These are phyloP conservation scores for Lathronympha strigana DNA, from an alignment of 2,888 invertebrate genomes.

Conservation along the genomic window DNA sequence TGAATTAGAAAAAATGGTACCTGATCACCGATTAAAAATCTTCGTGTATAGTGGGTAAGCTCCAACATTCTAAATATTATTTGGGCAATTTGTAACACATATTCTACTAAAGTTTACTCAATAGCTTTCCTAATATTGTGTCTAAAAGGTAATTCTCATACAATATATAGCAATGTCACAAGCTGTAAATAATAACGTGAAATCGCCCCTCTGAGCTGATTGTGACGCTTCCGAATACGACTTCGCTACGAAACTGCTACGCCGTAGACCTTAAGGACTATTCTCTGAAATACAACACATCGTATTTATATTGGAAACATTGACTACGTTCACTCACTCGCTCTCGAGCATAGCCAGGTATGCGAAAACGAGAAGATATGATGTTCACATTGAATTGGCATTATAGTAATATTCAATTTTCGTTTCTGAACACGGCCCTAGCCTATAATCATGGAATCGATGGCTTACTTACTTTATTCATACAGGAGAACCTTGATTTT, in stretches of 20 bases:
- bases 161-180: too few relatives aligned
- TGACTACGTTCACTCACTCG: background rate
- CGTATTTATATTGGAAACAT: background rate
- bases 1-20: too few relatives aligned
- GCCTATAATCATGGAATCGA: constrained; percentile 2
- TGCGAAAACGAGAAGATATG: too few relatives aligned
- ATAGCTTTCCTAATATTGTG: too few relatives aligned
- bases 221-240: background rate
- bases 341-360: background rate
- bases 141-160: too few relatives aligned
- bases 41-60: too few relatives aligned
- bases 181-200: too few relatives aligned
- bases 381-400: background rate
- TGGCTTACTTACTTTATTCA: constrained; percentile 16
- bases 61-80: too few relatives aligned
- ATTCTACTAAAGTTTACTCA: too few relatives aligned
- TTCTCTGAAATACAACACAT: background rate
- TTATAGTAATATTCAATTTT: too few relatives aligned
- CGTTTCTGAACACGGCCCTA: background rate
- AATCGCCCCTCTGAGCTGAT: background rate
- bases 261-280: constrained; percentile 2
- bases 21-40: too few relatives aligned
- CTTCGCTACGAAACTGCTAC: constrained; percentile 3
- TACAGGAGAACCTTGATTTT: background rate
- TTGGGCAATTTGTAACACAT: too few relatives aligned